phyloP scores from a whole-genome alignment of 2,888 invertebrate species.

The Machimus rusticus region DNA sequence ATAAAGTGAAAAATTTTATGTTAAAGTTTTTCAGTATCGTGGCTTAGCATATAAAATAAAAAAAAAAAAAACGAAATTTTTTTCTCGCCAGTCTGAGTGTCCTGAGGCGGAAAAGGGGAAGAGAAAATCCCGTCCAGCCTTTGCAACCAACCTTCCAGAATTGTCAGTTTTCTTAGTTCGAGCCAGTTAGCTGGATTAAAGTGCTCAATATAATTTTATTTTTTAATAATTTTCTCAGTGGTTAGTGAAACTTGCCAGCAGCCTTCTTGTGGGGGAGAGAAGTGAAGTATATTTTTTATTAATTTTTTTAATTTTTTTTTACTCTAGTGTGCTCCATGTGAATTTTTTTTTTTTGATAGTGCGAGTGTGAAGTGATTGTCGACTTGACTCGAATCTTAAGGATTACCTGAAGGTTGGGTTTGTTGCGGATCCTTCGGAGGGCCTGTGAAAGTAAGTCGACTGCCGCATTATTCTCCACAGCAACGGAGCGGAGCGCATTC shows the following conservation, averaged over 20 bases:
- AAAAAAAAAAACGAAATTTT: too few species aligned
- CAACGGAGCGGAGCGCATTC: not conserved
- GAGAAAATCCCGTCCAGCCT: slow-evolving; percentile 7
- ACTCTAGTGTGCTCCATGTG: not conserved
- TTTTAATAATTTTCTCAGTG: not conserved
- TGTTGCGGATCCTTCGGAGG: not conserved
- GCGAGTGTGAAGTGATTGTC: not conserved
- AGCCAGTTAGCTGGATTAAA: not conserved
- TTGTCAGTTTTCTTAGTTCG: not conserved
- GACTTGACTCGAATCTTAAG: not conserved
- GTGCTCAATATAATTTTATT: not conserved
- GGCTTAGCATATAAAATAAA: not conserved
- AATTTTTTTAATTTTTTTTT: not conserved
- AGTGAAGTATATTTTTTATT: not conserved
- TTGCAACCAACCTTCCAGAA: not conserved
- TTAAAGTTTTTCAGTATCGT: not conserved
- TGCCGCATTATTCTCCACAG: not conserved
- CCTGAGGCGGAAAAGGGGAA: not conserved
- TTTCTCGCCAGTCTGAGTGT: not conserved
- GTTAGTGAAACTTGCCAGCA: not conserved
- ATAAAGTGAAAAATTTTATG: not conserved
- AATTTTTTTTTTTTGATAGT: not conserved
- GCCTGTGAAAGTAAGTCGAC: not conserved
- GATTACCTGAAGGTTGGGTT: not conserved
- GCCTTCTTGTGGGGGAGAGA: not conserved